A percentile compares a stretch with the other conserved stretches of the same genome.
These are phyloP conservation scores for Eulithis testata DNA, from an alignment of 2,888 invertebrate species.

Conservation along the genomic window DNA sequence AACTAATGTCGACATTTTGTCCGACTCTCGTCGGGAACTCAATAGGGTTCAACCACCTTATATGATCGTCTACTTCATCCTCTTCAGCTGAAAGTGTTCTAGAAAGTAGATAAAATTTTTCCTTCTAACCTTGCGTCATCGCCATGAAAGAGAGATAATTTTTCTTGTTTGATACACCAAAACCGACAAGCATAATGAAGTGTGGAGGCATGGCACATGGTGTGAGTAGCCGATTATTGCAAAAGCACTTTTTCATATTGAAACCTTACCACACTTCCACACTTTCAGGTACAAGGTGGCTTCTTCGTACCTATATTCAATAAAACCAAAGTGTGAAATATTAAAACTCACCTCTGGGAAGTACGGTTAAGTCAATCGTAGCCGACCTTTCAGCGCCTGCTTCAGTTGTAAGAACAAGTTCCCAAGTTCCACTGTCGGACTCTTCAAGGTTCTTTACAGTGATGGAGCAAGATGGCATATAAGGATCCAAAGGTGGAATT, in stretches of 20 bases:
- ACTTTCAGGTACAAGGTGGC: too few relatives aligned
- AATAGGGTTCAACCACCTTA: constrained; percentile 35
- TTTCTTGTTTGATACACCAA: not conserved
- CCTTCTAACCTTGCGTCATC: too few relatives aligned
- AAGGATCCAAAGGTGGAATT: constrained; percentile 1
- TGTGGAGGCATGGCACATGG: not conserved
- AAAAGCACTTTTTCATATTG: not conserved
- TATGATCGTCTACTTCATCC: not conserved
- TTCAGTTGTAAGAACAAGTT: constrained; percentile 9
- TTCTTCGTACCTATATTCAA: too few relatives aligned
- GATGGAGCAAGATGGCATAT: constrained; percentile 24
- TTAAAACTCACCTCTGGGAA: constrained; percentile 19
- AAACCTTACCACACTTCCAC: not conserved
- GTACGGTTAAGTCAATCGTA: constrained; percentile 19
- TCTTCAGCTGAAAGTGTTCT: constrained; percentile 21
- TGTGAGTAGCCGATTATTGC: constrained; percentile 1
- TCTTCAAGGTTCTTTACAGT: constrained; percentile 17
- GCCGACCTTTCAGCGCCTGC: constrained; percentile 8
- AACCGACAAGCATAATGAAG: not conserved
- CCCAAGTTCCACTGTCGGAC: constrained; percentile 35
- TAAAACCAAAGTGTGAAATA: not conserved
- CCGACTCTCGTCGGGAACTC: constrained; percentile 36
- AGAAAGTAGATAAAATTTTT: not conserved
- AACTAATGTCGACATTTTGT: constrained; percentile 40
- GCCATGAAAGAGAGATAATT: too few relatives aligned